A percentile compares a stretch with the other conserved stretches of the same genome.
phyloP scores from a whole-genome alignment of 2,113 vertebrate species.

The Hipposideros armiger region DNA sequence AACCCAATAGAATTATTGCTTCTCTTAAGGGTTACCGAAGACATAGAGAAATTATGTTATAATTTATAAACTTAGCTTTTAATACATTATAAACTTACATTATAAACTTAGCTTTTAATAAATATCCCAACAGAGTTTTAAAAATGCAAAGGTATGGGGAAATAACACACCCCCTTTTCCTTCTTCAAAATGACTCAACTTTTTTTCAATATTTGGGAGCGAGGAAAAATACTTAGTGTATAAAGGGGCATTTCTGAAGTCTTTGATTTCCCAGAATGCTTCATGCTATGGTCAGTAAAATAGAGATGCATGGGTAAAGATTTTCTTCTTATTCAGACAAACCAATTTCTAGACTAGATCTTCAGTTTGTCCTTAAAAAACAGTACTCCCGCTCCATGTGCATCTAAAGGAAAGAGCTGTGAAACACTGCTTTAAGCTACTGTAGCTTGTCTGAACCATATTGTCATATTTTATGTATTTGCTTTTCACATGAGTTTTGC shows the following conservation, averaged over 20 bases:
- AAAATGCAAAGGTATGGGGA: background rate
- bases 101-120: conserved; percentile 12
- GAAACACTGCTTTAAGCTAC: background rate
- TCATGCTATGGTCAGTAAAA: conserved; percentile 8
- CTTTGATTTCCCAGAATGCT: background rate
- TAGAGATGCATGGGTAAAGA: background rate
- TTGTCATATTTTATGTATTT: background rate
- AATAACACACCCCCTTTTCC: background rate
- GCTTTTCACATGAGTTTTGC: background rate
- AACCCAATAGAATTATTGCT: background rate
- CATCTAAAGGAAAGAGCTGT: background rate
- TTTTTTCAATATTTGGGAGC: background rate
- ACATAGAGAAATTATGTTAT: background rate
- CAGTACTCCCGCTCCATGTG: background rate
- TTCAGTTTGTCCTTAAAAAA: background rate
- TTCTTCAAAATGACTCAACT: conserved; percentile 49
- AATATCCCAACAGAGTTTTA: conserved; percentile 11
- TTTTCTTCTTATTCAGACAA: conserved; percentile 18
- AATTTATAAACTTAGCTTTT: background rate
- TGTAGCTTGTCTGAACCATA: background rate
- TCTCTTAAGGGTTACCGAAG: background rate
- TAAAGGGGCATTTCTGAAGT: conserved; percentile 1
- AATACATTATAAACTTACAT: background rate
- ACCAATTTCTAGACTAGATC: background rate
- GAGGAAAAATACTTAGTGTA: background rate